Evolutionary conservation across 2,113 vertebrate species (phyloP), one percentile per base, ranked within the genome.

Genomic region (Melanerpes formicivorus): DNA sequence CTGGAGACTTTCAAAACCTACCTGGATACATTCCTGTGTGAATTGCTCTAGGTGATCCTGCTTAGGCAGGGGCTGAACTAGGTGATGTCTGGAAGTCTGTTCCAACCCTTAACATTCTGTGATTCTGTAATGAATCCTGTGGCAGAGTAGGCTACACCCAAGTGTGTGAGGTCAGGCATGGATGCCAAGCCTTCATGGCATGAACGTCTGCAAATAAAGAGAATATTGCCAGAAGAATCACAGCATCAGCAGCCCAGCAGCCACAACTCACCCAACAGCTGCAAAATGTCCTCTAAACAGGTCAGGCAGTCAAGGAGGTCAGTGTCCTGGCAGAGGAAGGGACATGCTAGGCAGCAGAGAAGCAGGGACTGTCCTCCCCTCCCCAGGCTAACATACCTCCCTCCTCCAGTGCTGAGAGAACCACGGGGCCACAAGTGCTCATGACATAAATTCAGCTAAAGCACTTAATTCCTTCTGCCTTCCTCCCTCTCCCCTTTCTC

Each of bases 291-390:
- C 40, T 40, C 40, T 11, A 40, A 40, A 40, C 40, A 40, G 10
- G 40, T 40, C 1, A 0, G 11, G 17, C 34, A 48, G 1, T 6
- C 1, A 4, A 81, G 34, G 46, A 54, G 17, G 5, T 46, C 34
- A 74, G 25, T n/a, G 56, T 67, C n/a, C 56, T 2, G 3, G 26
- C 42, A 63, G 46, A 62, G 27, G 50, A 56, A 48, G 16, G 48
- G 19, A n/a, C 4, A 6, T 32, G 14, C 6, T 32, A 46, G 52
- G 42, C 37, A 64, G 37, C 48, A 59, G 54, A 27, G 22, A 63
- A 34, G 44, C 10, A 21, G 25, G 10, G 14, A 29, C 55, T 4
- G 3, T 69, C 14, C 54, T 72, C 9, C 21, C 14, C 11, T 17
- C 4, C 14, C 8, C 34, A 63, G 17, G 46, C 14, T 27, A 65